A percentile compares a stretch with the other conserved stretches of the same genome.
phyloP scores from a whole-genome alignment of 2,888 invertebrate genomes.

The Spodoptera littoralis region DNA sequence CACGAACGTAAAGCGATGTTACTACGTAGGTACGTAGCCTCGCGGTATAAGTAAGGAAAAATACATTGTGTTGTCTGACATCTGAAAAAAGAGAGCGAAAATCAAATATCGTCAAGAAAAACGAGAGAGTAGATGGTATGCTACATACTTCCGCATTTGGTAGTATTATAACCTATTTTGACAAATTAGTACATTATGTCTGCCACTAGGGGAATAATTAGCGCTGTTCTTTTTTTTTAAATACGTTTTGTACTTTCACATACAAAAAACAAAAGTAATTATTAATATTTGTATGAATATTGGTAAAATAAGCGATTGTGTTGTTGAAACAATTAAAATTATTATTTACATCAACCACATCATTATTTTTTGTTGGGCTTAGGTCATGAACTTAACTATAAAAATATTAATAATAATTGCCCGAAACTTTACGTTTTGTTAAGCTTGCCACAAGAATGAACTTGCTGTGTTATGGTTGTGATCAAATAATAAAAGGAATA shows the following conservation, averaged over 20 bases:
- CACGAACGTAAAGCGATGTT: constrained; percentile 77
- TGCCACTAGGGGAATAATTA: constrained; percentile 75
- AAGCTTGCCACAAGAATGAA: too few relatives aligned
- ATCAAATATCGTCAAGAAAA: constrained; percentile 49
- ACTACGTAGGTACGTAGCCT: constrained; percentile 83
- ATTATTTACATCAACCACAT: too few relatives aligned
- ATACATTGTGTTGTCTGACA: constrained; percentile 64
- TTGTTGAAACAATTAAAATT: too few relatives aligned
- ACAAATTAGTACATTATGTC: constrained; percentile 84
- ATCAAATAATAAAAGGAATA: too few relatives aligned
- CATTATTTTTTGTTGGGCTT: too few relatives aligned
- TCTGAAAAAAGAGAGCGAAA: constrained; percentile 53
- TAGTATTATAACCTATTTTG: constrained; percentile 83
- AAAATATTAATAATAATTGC: too few relatives aligned
- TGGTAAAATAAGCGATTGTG: too few relatives aligned
- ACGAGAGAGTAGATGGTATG: constrained; percentile 66
- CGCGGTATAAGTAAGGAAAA: constrained; percentile 70
- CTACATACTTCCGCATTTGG: constrained; percentile 61
- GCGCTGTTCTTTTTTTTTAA: constrained; percentile 64
- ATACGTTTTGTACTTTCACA: constrained; percentile 62
- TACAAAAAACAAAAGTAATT: too few relatives aligned
- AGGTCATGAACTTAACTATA: too few relatives aligned
- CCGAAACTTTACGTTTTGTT: too few relatives aligned
- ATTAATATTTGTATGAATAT: too few relatives aligned
- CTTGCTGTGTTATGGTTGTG: too few relatives aligned